These are phyloP conservation scores for Odocoileus virginianus DNA, from an alignment of 2,113 vertebrate genomes.

Conservation along the genomic window DNA sequence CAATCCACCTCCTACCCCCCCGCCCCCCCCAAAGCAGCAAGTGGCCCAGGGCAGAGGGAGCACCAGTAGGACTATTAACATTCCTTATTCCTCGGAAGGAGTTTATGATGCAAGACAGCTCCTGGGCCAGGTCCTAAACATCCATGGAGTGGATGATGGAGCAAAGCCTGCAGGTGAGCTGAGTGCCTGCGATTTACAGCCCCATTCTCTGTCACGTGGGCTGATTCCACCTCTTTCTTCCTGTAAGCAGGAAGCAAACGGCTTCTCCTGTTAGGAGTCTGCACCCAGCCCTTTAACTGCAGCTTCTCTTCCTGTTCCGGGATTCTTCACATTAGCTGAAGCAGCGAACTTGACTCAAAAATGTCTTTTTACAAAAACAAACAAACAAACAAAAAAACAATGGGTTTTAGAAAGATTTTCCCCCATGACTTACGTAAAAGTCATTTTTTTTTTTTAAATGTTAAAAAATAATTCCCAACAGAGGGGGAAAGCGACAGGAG, in stretches of 20 bases:
- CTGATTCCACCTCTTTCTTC: neutral
- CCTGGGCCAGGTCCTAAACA: neutral
- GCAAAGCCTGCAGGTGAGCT: neutral
- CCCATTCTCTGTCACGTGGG: neutral
- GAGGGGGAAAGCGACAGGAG: neutral
- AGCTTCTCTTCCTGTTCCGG: neutral
- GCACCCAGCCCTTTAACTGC: neutral
- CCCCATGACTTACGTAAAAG: neutral
- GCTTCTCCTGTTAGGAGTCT: neutral
- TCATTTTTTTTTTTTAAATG: neutral
- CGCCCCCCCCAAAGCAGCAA: neutral
- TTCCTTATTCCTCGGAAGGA: neutral
- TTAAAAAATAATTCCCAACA: neutral
- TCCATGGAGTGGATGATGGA: neutral
- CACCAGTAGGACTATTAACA: neutral
- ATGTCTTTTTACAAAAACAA: neutral
- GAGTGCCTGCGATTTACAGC: neutral
- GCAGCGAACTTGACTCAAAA: neutral
- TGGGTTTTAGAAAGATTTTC: neutral
- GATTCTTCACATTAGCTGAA: neutral
- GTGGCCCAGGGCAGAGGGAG: neutral
- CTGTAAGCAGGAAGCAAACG: neutral
- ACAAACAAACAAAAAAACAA: neutral
- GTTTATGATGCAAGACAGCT: neutral
- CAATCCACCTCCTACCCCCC: neutral